Percentiles rank a stretch among this genome's conserved stretches.
These are phyloP conservation scores for Philaethria dido DNA, from an alignment of 2,888 invertebrate species.

Conservation along the genomic window DNA sequence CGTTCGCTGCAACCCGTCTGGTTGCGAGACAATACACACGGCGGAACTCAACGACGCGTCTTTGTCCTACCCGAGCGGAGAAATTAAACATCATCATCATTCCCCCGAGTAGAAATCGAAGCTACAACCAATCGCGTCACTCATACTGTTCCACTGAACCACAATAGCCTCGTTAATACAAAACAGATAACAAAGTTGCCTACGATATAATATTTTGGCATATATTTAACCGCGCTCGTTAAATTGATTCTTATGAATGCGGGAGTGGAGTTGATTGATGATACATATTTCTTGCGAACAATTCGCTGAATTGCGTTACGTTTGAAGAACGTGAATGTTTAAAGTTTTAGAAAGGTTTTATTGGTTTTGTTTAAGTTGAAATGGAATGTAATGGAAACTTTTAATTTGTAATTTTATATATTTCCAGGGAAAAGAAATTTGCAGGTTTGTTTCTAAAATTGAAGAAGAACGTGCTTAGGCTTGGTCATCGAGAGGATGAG, in stretches of 20 bases:
- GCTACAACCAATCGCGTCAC: no score
- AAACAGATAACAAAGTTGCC: not conserved
- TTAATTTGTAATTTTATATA: not conserved
- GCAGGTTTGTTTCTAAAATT: no score
- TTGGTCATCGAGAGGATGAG: no score
- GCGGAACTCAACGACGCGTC: no score
- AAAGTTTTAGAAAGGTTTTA: not conserved
- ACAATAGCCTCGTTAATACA: not conserved
- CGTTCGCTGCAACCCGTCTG: no score
- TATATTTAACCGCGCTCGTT: not conserved
- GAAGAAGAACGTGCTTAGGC: no score
- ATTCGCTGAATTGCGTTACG: conserved; percentile 3
- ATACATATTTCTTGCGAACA: conserved; percentile 12
- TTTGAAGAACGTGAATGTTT: conserved; percentile 1
- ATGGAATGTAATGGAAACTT: not conserved
- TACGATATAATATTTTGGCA: not conserved
- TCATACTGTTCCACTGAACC: no score
- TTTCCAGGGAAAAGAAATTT: no score
- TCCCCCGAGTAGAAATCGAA: no score
- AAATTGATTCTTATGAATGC: conserved; percentile 6
- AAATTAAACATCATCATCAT: no score
- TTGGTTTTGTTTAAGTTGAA: conserved; percentile 5
- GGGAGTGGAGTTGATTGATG: conserved; percentile 21
- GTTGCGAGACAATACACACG: no score
- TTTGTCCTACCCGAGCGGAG: no score